Evolutionary conservation across 2,113 vertebrate genomes (phyloP), one percentile per base, ranked within the genome.

Genomic region (Hemibates koningsi): DNA sequence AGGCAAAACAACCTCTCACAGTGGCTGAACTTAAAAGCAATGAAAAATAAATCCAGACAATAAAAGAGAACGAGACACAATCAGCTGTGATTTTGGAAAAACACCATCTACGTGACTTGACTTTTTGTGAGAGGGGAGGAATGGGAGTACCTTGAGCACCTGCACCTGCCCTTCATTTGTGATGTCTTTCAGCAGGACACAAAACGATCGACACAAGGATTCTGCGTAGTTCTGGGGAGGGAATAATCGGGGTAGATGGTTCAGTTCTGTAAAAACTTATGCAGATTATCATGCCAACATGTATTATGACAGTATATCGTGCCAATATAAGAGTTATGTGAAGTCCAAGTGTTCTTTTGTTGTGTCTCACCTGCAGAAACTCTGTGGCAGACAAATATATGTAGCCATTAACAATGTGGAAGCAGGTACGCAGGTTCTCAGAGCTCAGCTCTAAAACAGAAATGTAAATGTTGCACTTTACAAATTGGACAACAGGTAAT

Each of bases 341-440:
- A 29, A 7, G 61, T 88, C 7, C 27, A 7, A 48, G 43, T 48
- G 43, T 29, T 11, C 9, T 48, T 27, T 76, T 50, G 11, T 52
- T 52, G 45, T 29, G 6, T 80, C 90, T 94, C 96, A 99, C 98
- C 98, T 99, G 98, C 81, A 99, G 95, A 95, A 99, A 99, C 90
- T 99, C 98, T 50, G 97, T 93, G 68, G 98, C 97, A 7, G 98
- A 97, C 88, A 98, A 96, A 96, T 98, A 99, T 68, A 98, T 92
- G 95, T 99, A 99, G 84, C 97, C 98, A 87, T 97, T 99, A 94
- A 99, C 97, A 66, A 99, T 99, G 96, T 99, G 98, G 95, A 99
- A 98, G 94, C 98, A 99, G 59, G 98, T 99, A 85, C 96, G 96
- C 81, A 99, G 95, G 91, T 99, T 99, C 97, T 99, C 99, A 34